A percentile compares a stretch with the other conserved stretches of the same genome.
phyloP scores from a whole-genome alignment of 2,888 invertebrate genomes.

The Diarsia mendica region DNA sequence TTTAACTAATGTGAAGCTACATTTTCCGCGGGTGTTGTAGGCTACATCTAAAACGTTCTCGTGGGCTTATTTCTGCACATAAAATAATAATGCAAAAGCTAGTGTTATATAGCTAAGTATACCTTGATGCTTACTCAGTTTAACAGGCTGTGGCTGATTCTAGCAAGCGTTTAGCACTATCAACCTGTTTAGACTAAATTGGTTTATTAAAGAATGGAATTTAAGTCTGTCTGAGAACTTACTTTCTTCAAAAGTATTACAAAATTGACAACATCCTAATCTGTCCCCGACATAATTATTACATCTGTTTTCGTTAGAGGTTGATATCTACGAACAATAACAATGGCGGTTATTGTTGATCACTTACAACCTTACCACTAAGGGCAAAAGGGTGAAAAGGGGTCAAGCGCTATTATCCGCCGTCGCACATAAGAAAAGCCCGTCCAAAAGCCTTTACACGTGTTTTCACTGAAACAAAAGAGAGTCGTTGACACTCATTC shows the following conservation, averaged over 20 bases:
- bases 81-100: too few relatives aligned
- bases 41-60: too few relatives aligned
- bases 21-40: too few relatives aligned
- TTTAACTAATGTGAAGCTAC: too few relatives aligned
- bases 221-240: neutral
- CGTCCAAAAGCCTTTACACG: conserved; percentile 38
- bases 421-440: conserved; percentile 3
- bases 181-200: neutral
- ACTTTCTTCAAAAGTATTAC: neutral
- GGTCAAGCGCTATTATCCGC: neutral
- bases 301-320: neutral
- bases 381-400: neutral
- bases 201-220: neutral
- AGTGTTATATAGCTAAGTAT: neutral
- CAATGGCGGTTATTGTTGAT: neutral
- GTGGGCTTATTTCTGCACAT: too few relatives aligned
- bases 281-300: neutral
- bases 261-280: neutral
- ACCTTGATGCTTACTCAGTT: neutral
- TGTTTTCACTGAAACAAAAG: conserved; percentile 48
- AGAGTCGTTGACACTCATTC: conserved; percentile 66
- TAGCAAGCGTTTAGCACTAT: neutral
- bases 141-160: neutral
- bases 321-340: neutral
- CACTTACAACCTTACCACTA: neutral